Conservation (phyloP, 2,113 vertebrate genomes). For the Gambusia affinis region DNA sequence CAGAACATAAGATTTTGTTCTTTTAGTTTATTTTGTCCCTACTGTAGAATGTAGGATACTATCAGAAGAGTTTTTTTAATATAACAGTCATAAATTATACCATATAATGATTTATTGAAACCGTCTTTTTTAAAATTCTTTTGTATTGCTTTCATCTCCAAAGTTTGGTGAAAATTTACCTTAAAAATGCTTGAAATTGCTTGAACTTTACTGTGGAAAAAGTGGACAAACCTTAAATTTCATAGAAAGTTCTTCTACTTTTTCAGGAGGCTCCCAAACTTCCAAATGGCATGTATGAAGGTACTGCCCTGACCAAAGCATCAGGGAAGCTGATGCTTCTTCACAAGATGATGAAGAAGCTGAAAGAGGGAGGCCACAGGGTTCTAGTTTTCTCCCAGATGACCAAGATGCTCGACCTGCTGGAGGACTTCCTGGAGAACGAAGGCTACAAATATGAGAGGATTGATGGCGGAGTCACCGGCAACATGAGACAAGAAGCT, state of each 20-base stretch:
- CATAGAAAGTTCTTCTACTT: background rate
- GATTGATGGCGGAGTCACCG: constrained; percentile 96
- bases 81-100: too few species aligned
- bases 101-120: too few species aligned
- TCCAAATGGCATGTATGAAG: constrained; percentile 98
- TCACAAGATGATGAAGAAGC: constrained; percentile 95
- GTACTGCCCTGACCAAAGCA: constrained; percentile 89
- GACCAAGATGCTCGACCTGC: constrained; percentile 97
- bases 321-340: constrained; percentile 93
- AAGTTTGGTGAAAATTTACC: too few species aligned
- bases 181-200: too few species aligned
- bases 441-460: constrained; percentile 98
- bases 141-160: too few species aligned
- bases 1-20: too few species aligned
- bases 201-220: too few species aligned
- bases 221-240: background rate
- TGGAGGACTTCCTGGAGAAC: constrained; percentile 96
- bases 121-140: too few species aligned
- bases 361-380: constrained; percentile 94
- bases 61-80: too few species aligned
- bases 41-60: too few species aligned
- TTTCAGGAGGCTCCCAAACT: constrained; percentile 95
- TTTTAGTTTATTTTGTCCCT: too few species aligned
- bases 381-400: constrained; percentile 99
- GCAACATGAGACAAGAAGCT: constrained; percentile 95